Conservation (phyloP, 2,888 invertebrate genomes). For the Rosalia funebris region DNA sequence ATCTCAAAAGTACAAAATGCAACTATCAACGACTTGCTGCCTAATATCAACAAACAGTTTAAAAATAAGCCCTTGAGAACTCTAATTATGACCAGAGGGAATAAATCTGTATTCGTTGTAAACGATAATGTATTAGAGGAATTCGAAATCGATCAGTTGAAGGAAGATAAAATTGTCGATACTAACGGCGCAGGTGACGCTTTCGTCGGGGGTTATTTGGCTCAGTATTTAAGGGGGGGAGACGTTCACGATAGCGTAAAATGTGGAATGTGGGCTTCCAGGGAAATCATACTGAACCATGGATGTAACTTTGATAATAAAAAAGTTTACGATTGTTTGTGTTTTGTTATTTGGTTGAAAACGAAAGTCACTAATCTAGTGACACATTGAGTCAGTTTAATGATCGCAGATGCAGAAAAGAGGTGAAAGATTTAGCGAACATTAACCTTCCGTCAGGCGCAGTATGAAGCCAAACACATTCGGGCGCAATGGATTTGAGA, state of each 20-base stretch:
- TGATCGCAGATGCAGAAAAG: too few species aligned
- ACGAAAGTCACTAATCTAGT: too few species aligned
- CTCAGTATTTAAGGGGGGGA: slow-evolving; percentile 35
- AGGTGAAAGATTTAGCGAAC: too few species aligned
- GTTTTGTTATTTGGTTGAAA: neutral
- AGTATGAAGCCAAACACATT: too few species aligned
- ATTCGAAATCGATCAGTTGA: slow-evolving; percentile 34
- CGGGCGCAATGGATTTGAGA: too few species aligned
- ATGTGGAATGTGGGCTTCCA: slow-evolving; percentile 38
- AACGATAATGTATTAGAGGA: slow-evolving; percentile 27
- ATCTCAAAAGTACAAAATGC: slow-evolving; percentile 20
- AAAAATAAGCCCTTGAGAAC: slow-evolving; percentile 11
- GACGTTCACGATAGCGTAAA: slow-evolving; percentile 39
- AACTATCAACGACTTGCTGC: slow-evolving; percentile 11
- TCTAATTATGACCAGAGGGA: slow-evolving; percentile 47
- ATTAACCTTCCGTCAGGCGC: too few species aligned
- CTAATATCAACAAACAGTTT: slow-evolving; percentile 4
- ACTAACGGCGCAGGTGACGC: slow-evolving; percentile 54
- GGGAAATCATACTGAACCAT: slow-evolving; percentile 38
- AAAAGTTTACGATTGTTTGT: slow-evolving; percentile 21
- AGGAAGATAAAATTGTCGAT: slow-evolving; percentile 39
- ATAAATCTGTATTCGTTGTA: slow-evolving; percentile 38
- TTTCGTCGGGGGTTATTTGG: slow-evolving; percentile 51
- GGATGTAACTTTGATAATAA: slow-evolving; percentile 40
- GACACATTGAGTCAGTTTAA: too few species aligned